phyloP scores from a whole-genome alignment of 2,113 vertebrate genomes.

The Ciconia boyciana region DNA sequence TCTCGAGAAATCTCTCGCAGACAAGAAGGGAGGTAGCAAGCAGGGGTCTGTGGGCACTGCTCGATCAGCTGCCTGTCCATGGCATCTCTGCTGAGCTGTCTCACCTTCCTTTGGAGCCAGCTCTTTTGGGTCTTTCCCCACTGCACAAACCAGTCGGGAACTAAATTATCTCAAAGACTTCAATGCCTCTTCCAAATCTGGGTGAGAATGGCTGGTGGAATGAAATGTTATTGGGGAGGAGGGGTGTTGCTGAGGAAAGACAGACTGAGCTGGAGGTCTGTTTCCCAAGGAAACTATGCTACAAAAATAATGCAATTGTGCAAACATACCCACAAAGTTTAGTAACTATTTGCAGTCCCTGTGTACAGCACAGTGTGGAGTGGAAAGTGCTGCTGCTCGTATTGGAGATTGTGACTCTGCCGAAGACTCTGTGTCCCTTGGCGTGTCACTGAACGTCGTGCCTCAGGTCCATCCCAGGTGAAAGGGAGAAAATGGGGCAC shows the following conservation, averaged over 20 bases:
- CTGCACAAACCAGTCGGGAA: neutral
- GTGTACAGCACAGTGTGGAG: fast-evolving
- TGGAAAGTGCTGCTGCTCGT: neutral
- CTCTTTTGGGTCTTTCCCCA: neutral
- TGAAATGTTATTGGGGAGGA: neutral
- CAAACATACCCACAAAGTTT: neutral
- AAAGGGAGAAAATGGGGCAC: neutral
- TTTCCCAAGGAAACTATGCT: neutral
- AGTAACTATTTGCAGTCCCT: neutral
- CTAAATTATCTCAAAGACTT: neutral
- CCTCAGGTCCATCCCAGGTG: neutral
- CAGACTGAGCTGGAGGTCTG: neutral
- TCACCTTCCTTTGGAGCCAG: neutral
- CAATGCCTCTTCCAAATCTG: neutral
- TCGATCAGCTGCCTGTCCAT: neutral
- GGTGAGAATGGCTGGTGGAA: neutral
- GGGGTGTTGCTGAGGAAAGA: neutral
- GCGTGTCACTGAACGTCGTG: fast-evolving
- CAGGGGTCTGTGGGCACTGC: neutral
- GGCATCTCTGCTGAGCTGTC: neutral
- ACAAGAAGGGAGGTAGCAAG: neutral
- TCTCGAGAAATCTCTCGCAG: neutral
- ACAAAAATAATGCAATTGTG: neutral
- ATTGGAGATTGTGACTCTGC: neutral
- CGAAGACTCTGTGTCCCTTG: neutral